A percentile compares a stretch with the other conserved stretches of the same genome.
These are phyloP conservation scores for Chymomyza amoena DNA, from an alignment of 2,888 invertebrate genomes.

Conservation along the genomic window DNA sequence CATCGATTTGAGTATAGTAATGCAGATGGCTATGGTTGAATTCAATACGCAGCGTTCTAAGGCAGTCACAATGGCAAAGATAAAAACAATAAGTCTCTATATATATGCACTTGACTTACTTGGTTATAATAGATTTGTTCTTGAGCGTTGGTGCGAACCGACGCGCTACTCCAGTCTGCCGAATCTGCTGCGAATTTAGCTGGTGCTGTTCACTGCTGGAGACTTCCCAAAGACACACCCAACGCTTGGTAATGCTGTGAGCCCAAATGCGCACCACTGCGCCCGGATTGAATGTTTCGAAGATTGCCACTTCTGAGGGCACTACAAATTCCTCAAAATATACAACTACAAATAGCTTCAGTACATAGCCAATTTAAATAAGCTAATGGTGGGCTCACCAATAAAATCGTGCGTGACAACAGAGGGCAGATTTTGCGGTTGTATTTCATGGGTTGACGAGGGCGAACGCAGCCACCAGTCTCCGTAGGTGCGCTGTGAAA, in stretches of 20 bases:
- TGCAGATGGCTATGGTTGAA: constrained; percentile 89
- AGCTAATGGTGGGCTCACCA: constrained; percentile 79
- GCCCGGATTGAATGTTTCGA: constrained; percentile 92
- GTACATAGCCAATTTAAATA: not conserved
- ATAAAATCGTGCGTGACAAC: constrained; percentile 89
- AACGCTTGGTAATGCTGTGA: constrained; percentile 79
- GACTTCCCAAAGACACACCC: constrained; percentile 90
- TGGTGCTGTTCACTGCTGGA: constrained; percentile 32
- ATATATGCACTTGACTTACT: constrained; percentile 78
- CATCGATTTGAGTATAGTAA: constrained; percentile 94
- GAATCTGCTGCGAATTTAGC: constrained; percentile 8
- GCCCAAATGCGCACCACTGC: constrained; percentile 91
- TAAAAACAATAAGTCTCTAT: not conserved
- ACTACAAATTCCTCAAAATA: constrained; percentile 77
- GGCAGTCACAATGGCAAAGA: constrained; percentile 43
- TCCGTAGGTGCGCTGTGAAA: constrained; percentile 87
- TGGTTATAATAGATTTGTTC: constrained; percentile 79
- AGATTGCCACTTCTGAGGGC: constrained; percentile 83
- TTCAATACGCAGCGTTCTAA: constrained; percentile 89
- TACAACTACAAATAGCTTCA: constrained; percentile 64
- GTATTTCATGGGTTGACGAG: constrained; percentile 84
- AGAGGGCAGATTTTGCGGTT: constrained; percentile 85
- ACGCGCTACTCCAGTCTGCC: constrained; percentile 79
- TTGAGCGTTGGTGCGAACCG: constrained; percentile 88
- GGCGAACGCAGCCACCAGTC: constrained; percentile 91